These are phyloP conservation scores for Synanthedon andrenaeformis DNA, from an alignment of 2,888 invertebrate species.

Conservation along the genomic window DNA sequence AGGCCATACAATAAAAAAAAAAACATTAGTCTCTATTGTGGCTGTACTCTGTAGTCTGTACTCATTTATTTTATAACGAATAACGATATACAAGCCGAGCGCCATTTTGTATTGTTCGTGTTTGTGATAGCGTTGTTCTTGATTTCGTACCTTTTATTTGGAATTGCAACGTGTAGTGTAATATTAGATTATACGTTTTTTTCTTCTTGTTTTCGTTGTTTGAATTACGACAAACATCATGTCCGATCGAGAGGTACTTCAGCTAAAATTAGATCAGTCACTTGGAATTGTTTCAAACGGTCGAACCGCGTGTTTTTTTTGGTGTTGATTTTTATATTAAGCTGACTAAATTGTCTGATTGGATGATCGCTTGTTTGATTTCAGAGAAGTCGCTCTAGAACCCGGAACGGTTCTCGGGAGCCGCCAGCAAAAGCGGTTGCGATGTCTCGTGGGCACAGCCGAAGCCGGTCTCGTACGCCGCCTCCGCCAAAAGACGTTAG, in stretches of 20 bases:
- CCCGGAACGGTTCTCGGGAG: conserved; percentile 64
- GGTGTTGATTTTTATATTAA: conserved; percentile 9
- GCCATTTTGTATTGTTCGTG: conserved; percentile 51
- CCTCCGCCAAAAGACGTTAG: conserved; percentile 62
- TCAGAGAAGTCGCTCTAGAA: conserved; percentile 65
- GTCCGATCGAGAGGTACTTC: conserved; percentile 67
- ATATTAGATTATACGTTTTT: conserved; percentile 43
- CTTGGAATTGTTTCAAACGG: conserved; percentile 12
- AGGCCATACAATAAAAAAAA: too few relatives aligned
- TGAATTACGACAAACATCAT: conserved; percentile 32
- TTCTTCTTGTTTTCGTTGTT: conserved; percentile 19
- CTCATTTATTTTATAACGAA: too few relatives aligned
- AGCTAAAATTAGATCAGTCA: conserved; percentile 28
- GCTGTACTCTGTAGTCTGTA: too few relatives aligned
- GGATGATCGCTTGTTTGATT: conserved; percentile 28
- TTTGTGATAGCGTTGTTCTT: conserved; percentile 26
- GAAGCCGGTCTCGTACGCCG: conserved; percentile 66
- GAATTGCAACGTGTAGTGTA: conserved; percentile 26
- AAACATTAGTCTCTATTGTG: too few relatives aligned
- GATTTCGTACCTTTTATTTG: conserved; percentile 23
- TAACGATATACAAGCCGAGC: too few relatives aligned
- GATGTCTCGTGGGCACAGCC: conserved; percentile 59
- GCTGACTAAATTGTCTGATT: conserved; percentile 24
- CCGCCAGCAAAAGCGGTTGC: conserved; percentile 46
- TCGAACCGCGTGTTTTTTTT: conserved; percentile 46